phyloP scores from a whole-genome alignment of 2,888 invertebrate genomes.

The Drosophila gaucha region DNA sequence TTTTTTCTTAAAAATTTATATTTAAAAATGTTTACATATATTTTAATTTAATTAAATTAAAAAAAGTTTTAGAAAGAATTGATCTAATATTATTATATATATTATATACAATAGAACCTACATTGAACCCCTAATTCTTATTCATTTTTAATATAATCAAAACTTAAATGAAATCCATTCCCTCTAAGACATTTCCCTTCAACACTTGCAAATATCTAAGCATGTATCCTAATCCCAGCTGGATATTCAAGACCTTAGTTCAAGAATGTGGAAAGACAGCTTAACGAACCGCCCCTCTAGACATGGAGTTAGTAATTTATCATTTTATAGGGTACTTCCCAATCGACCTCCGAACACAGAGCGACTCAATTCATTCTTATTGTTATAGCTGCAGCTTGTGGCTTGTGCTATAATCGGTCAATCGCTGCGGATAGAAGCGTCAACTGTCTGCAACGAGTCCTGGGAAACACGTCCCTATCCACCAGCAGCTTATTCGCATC shows the following conservation, averaged over 20 bases:
- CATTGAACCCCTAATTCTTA: no score
- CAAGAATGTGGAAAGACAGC: no score
- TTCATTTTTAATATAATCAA: no score
- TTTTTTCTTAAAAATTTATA: no score
- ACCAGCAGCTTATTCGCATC: neutral
- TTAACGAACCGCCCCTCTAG: neutral
- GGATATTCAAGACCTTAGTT: no score
- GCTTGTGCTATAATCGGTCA: conserved; percentile 68
- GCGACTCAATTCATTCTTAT: conserved; percentile 25
- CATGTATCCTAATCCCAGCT: no score
- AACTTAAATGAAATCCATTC: no score
- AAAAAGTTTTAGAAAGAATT: neutral
- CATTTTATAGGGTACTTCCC: conserved; percentile 16
- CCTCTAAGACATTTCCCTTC: no score
- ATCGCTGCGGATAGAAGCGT: conserved; percentile 58
- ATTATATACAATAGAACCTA: no score
- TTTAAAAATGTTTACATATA: no score
- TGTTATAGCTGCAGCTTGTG: conserved; percentile 31
- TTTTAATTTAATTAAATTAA: neutral
- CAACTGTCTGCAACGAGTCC: conserved; percentile 40
- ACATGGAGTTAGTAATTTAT: neutral
- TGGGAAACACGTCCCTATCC: neutral
- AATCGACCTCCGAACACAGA: neutral
- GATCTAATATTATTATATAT: no score
- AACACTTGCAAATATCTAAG: no score